A percentile compares a stretch with the other conserved stretches of the same genome.
Conservation (phyloP, 2,888 invertebrate species). For the Saturnia pavonia region DNA sequence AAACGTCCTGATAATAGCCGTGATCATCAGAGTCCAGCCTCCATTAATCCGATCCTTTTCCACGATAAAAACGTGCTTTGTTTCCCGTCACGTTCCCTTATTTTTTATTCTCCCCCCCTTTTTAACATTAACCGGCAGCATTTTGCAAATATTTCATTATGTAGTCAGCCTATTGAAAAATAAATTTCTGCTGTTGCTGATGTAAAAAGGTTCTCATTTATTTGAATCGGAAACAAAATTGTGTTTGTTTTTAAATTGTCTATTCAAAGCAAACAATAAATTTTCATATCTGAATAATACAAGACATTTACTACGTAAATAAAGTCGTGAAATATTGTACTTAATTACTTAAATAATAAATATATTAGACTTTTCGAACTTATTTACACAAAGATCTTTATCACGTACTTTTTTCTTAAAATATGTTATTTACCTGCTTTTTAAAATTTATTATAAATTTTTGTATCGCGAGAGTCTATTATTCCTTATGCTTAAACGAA, state of each 20-base stretch:
- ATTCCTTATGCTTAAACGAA: too few species aligned
- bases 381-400: slow-evolving; percentile 13
- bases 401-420: neutral
- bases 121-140: slow-evolving; percentile 60
- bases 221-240: slow-evolving; percentile 59
- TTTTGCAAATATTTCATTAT: slow-evolving; percentile 70
- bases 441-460: too few species aligned
- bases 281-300: slow-evolving; percentile 43
- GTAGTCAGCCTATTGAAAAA: slow-evolving; percentile 61
- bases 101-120: slow-evolving; percentile 64
- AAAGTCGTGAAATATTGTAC: slow-evolving; percentile 19
- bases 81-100: slow-evolving; percentile 71
- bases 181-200: slow-evolving; percentile 54
- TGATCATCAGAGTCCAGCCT: slow-evolving; percentile 51
- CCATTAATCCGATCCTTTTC: slow-evolving; percentile 69
- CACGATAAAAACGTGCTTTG: slow-evolving; percentile 74
- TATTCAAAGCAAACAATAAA: slow-evolving; percentile 48
- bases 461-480: too few species aligned
- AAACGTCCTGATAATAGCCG: slow-evolving; percentile 45
- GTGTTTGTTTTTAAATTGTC: slow-evolving; percentile 55
- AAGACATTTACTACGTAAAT: slow-evolving; percentile 36
- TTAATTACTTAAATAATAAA: neutral
- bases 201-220: slow-evolving; percentile 63
- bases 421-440: too few species aligned
- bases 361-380: neutral